phyloP scores from a whole-genome alignment of 2,113 vertebrate species.

The Pyxicephalus adspersus region DNA sequence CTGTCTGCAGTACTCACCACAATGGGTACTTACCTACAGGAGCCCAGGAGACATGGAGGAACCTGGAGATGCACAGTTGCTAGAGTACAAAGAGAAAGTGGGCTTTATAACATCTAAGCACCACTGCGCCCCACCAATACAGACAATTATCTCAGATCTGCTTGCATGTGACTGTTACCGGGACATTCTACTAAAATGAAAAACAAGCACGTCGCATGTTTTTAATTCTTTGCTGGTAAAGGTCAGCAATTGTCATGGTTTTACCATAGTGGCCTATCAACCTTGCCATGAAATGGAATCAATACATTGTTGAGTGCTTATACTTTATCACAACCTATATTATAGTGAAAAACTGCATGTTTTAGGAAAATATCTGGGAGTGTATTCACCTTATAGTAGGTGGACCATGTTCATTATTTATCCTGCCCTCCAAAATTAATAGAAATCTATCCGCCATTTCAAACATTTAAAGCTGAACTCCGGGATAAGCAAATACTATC shows the following conservation, averaged over 20 bases:
- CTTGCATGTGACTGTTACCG: background rate
- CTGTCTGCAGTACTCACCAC: background rate
- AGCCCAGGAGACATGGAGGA: background rate
- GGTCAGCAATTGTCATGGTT: background rate
- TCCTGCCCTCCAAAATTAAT: too few relatives aligned
- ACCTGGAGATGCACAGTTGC: background rate
- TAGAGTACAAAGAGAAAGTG: background rate
- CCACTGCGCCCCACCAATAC: background rate
- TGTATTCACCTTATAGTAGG: background rate
- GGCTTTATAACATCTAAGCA: background rate
- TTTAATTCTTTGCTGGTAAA: background rate
- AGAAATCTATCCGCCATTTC: too few relatives aligned
- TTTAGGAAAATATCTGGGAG: background rate
- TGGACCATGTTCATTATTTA: too few relatives aligned
- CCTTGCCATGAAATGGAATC: background rate
- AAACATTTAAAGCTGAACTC: too few relatives aligned
- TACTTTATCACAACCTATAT: constrained; percentile 23
- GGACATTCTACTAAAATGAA: background rate
- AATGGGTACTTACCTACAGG: too few relatives aligned
- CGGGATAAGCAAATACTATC: too few relatives aligned
- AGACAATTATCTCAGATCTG: background rate
- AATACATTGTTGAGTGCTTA: constrained; percentile 20
- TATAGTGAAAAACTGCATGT: constrained; percentile 13
- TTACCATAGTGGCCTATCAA: background rate
- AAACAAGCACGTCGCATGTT: constrained; percentile 29